A percentile compares a stretch with the other conserved stretches of the same genome.
phyloP scores from a whole-genome alignment of 2,888 invertebrate species.

The Matsumyia berberina region DNA sequence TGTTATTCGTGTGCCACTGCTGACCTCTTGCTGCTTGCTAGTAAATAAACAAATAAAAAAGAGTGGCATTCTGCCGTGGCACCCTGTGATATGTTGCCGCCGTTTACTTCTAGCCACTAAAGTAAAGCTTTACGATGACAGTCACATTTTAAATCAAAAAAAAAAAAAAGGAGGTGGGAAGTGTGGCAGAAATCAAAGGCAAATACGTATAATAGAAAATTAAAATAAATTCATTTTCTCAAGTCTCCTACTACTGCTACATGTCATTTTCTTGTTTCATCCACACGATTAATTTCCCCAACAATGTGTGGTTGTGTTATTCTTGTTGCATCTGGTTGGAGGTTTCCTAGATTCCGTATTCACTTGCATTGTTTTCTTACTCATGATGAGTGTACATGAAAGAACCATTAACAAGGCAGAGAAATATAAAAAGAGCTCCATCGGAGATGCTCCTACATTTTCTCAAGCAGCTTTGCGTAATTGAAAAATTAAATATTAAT shows the following conservation, averaged over 20 bases:
- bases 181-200: conserved; percentile 15
- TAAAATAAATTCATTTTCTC: conserved; percentile 43
- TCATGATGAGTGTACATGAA: conserved; percentile 13
- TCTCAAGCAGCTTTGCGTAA: conserved; percentile 56
- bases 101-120: conserved; percentile 13
- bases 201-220: conserved; percentile 44
- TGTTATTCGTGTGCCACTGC: conserved; percentile 20
- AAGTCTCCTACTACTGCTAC: background rate
- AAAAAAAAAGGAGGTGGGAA: conserved; percentile 13
- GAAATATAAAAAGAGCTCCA: background rate
- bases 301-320: conserved; percentile 14
- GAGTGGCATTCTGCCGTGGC: conserved; percentile 37
- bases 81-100: conserved; percentile 12
- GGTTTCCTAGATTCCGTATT: conserved; percentile 34
- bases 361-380: conserved; percentile 47
- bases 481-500: conserved; percentile 49
- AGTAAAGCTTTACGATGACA: conserved; percentile 43
- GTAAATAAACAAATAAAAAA: background rate
- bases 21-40: conserved; percentile 43
- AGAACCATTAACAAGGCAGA: conserved; percentile 17
- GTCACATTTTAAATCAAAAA: background rate
- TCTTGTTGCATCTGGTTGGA: background rate
- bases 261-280: background rate
- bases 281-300: conserved; percentile 26
- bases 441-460: conserved; percentile 44